These are phyloP conservation scores for Trimorus sp. DNA, from an alignment of 2,888 invertebrate species.

Conservation along the genomic window DNA sequence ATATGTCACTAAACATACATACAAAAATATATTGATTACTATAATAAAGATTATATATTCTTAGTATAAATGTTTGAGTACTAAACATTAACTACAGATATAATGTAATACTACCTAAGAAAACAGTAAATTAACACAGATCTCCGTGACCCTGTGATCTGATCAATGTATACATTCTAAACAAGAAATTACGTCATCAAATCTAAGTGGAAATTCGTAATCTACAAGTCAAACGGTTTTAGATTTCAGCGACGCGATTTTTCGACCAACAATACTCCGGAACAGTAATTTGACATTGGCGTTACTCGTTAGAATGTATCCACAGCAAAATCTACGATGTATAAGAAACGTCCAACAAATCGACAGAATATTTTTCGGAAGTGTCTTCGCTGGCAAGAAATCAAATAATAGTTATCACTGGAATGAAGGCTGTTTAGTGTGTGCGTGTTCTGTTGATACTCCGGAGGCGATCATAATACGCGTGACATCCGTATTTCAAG, in stretches of 20 bases:
- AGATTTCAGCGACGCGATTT: neutral
- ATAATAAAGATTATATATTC: constrained; percentile 48
- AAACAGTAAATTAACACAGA: constrained; percentile 50
- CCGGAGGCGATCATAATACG: constrained; percentile 55
- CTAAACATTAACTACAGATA: constrained; percentile 59
- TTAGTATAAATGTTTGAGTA: constrained; percentile 45
- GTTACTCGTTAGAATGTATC: constrained; percentile 39
- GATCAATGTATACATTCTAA: constrained; percentile 51
- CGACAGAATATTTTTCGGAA: constrained; percentile 63
- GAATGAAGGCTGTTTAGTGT: constrained; percentile 32
- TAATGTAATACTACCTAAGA: constrained; percentile 51
- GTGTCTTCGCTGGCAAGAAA: constrained; percentile 25
- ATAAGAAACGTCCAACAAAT: constrained; percentile 48
- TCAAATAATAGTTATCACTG: constrained; percentile 24
- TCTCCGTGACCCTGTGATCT: constrained; percentile 15
- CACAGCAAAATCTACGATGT: constrained; percentile 41
- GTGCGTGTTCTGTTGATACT: constrained; percentile 41
- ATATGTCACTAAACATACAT: constrained; percentile 52
- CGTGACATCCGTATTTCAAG: constrained; percentile 62
- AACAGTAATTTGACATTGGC: too few species aligned
- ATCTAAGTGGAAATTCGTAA: too few species aligned
- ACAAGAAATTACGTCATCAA: constrained; percentile 10
- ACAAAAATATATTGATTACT: constrained; percentile 49
- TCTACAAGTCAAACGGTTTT: neutral
- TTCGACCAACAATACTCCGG: too few species aligned